phyloP scores from a whole-genome alignment of 2,113 vertebrate genomes.

The Grammomys dolichurus region DNA sequence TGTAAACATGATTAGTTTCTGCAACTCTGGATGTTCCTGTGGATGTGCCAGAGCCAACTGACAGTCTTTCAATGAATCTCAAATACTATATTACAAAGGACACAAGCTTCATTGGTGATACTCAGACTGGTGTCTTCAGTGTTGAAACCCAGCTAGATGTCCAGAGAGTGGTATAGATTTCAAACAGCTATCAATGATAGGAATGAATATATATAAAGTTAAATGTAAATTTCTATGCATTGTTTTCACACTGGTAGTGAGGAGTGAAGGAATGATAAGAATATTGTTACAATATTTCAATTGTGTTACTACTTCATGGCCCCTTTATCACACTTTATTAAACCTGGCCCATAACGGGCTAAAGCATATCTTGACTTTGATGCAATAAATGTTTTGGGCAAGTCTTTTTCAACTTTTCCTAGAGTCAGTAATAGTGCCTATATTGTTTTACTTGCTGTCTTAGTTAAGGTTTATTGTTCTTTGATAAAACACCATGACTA shows the following conservation, averaged over 20 bases:
- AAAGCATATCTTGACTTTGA: too few species aligned
- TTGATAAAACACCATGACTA: neutral
- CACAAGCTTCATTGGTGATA: neutral
- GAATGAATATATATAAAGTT: neutral
- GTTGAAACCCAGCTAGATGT: neutral
- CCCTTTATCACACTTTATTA: neutral
- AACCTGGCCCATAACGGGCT: too few species aligned
- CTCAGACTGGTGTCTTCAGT: neutral
- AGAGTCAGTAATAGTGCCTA: neutral
- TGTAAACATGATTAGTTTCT: neutral
- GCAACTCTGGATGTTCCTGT: too few species aligned
- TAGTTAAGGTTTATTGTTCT: neutral
- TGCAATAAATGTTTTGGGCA: neutral
- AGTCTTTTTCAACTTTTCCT: neutral
- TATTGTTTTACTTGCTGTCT: neutral
- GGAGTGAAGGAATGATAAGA: neutral
- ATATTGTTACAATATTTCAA: neutral
- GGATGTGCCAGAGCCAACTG: rapidly evolving
- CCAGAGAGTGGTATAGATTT: neutral
- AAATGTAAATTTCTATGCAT: neutral
- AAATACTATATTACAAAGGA: neutral
- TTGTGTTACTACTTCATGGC: neutral
- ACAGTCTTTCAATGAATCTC: too few species aligned
- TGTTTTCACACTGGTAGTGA: neutral
- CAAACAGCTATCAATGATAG: neutral